Base-by-base conservation (phyloP, 2,113 vertebrate species). In the Australoheros scitulus region DNA sequence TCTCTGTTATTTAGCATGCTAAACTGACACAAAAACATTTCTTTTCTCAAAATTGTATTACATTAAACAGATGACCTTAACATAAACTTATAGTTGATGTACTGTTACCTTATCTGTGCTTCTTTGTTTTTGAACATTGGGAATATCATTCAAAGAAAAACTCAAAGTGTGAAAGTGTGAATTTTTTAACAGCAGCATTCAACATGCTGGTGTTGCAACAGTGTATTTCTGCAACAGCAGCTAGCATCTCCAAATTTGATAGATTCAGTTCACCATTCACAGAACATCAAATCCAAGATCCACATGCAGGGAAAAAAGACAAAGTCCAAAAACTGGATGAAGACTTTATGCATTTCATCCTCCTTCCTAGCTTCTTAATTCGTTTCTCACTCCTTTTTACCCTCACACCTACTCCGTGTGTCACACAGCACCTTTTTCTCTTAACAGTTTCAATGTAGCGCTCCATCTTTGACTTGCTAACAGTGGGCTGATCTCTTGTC, bases 341-440 rank as follows among this genome's bases (percentile, higher is more conserved):
- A 52, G 65, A 52, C 43, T 9, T 52, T 36, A 18, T 11, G 32
- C 34, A 24, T 76, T 80, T 90, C 86, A 84, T 77, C 60, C 41
- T 85, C 55, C 77, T 43, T 55, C 81, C 59, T 26, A 60, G 77
- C 88, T 82, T 87, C 61, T 22, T 77, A n/a, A 61, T 70, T 81
- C 18, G 26, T 24, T 68, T 81, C 72, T 86, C 75, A 85, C 81
- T 63, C 78, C 61, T 24, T 83, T 89, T 88, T 43, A 81, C 75
- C 75, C 63, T 91, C 58, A 81, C 93, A 94, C 91, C 89, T 90
- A 80, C 87, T 93, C 83, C 77, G 58, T 61, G 29, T 87, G 86
- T 92, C 84, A 88, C 92, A 77, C 68, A 68, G 52, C 60, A 87
- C 80, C 56, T 87, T 80, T 83, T 26, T 87, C 58, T 81, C 76